A percentile compares a stretch with the other conserved stretches of the same genome.
Conservation (phyloP, 2,113 vertebrate species). For the Rhinolophus ferrumequinum region DNA sequence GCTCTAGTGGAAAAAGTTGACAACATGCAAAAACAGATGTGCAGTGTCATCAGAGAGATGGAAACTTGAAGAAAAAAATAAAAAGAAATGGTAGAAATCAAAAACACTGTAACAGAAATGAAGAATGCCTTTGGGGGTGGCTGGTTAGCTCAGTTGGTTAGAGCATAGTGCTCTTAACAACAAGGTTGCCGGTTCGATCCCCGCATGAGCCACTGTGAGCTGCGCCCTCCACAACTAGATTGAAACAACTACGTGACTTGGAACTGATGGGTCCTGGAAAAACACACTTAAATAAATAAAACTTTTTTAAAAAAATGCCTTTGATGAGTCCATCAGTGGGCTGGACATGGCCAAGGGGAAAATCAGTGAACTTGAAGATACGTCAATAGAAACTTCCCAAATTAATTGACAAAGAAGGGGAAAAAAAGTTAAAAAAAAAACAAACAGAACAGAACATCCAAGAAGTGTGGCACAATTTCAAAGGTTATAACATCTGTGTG, state of each 20-base stretch:
- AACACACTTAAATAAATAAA: no score
- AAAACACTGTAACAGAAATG: neutral
- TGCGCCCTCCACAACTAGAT: no score
- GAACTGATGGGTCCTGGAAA: no score
- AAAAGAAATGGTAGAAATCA: neutral
- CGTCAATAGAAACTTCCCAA: neutral
- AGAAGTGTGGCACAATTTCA: neutral
- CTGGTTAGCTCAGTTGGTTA: no score
- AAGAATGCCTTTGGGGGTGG: neutral
- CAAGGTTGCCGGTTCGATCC: no score
- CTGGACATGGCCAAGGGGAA: rapidly evolving
- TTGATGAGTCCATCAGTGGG: neutral
- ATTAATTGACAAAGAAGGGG: neutral
- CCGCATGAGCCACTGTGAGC: no score
- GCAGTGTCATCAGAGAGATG: neutral
- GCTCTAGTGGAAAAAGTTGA: neutral
- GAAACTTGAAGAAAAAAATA: neutral
- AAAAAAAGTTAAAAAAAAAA: neutral
- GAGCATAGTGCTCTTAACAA: no score
- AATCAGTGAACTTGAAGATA: neutral
- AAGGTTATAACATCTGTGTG: neutral
- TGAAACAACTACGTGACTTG: no score
- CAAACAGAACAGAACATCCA: neutral
- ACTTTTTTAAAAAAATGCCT: neutral
- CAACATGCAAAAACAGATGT: neutral